Evolutionary conservation across 2,888 invertebrate genomes (phyloP), one percentile per base, ranked within the genome.

Genomic region (Agonum fuliginosum): DNA sequence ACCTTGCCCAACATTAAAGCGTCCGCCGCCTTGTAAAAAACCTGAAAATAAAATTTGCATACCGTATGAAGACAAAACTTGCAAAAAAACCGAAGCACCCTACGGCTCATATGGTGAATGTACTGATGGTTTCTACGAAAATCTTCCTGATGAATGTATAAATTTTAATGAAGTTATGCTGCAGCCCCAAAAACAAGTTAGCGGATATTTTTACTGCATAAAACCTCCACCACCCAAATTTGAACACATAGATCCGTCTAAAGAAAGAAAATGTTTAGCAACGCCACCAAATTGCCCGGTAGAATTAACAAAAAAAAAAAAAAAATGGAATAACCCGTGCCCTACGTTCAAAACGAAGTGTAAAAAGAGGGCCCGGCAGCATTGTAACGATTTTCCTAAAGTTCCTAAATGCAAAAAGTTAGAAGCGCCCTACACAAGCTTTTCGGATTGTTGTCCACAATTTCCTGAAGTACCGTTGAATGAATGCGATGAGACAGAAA

Each of bases 111-210:
- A 19, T 19, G 27, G 62, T 12, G 74, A 74, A 3, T 17, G 27
- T 17, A 14, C 14, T 20, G 62, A 46, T 3, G 74, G 27, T 8
- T 41, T 34, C 6, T 65, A 43, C 4, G 27, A 62, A 43, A 6
- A 24, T 22, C 14, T 22, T 22, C 24, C 19, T 5, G n/a, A 62
- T 10, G 74, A 74, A 74, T 74, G 74, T 46, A 12, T 19, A 5
- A 20, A 73, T 19, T 41, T 3, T 4, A 43, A 22, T 19, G 24
- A 41, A n/a, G 17, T 75, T 3, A 65, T 78, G 54, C 77, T 84
- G 54, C 84, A 84, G 78, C 84, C 84, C 0, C 74, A 80, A 10
- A 80, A 78, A 62, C 80, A 67, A 41, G 41, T 37, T 10, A 20
- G 20, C 6, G 37, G 19, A 0, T 5, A 6, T 10, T 20, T 41